Evolutionary conservation across 2,113 vertebrate species (phyloP).

Genomic region (Datnioides undecimradiatus): DNA sequence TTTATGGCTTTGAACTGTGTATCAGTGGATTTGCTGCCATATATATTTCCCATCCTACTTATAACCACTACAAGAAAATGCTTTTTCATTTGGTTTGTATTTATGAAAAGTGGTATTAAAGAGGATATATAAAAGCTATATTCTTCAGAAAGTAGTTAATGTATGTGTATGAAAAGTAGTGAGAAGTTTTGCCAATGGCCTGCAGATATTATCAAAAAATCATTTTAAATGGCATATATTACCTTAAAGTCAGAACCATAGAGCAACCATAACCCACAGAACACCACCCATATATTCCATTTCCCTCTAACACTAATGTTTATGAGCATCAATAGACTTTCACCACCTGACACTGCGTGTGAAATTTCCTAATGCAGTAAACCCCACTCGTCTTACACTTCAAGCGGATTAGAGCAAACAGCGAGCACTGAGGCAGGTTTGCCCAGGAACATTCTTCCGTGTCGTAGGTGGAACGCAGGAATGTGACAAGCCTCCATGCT

Average conservation of each 20-base stretch:
- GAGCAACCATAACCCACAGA: neutral
- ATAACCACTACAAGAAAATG: neutral
- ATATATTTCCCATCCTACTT: conserved; percentile 10
- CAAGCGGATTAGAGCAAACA: conserved; percentile 51
- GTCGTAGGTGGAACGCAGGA: conserved; percentile 44
- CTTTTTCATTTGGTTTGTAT: neutral
- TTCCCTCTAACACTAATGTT: neutral
- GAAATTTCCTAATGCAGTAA: conserved; percentile 31
- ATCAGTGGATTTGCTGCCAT: neutral
- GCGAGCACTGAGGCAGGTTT: conserved; percentile 7
- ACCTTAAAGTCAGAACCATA: neutral
- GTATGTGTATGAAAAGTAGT: too few species aligned
- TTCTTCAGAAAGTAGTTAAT: too few species aligned
- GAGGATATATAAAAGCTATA: neutral
- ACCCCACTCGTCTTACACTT: conserved; percentile 47
- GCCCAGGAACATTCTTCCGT: conserved; percentile 44
- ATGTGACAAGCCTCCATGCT: conserved; percentile 49
- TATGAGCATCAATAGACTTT: neutral
- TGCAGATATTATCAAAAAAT: neutral
- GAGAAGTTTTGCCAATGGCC: too few species aligned
- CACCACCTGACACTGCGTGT: conserved; percentile 20
- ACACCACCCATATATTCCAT: neutral
- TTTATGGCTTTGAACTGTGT: neutral
- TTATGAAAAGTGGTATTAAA: conserved; percentile 9
- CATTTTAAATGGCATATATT: neutral